phyloP scores from a whole-genome alignment of 2,888 invertebrate species.

The Amiota minor region DNA sequence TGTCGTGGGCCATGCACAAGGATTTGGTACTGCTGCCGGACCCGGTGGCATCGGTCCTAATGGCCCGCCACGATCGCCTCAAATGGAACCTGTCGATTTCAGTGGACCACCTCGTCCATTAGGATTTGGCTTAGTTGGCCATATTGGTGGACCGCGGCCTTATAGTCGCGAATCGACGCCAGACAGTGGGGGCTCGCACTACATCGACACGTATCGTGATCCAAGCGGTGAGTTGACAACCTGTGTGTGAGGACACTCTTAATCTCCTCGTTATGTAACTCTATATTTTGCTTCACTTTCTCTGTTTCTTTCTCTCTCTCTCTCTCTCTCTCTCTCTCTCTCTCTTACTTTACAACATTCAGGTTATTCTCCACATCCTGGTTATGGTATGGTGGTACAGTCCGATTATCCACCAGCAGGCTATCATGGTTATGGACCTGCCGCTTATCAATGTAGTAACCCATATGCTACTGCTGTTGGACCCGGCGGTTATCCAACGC shows the following conservation, averaged over 20 bases:
- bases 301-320: background rate
- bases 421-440: conserved; percentile 81
- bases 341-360: conserved; percentile 30
- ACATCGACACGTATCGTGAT: conserved; percentile 90
- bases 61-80: conserved; percentile 76
- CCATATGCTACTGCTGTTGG: conserved; percentile 74
- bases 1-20: conserved; percentile 75
- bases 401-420: conserved; percentile 87
- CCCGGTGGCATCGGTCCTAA: conserved; percentile 64
- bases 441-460: conserved; percentile 76
- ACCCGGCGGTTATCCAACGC: conserved; percentile 79
- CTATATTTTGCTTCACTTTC: background rate
- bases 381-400: conserved; percentile 85
- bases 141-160: conserved; percentile 78
- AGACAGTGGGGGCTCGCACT: conserved; percentile 91
- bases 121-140: conserved; percentile 75
- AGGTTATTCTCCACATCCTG: conserved; percentile 92
- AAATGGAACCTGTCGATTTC: conserved; percentile 83
- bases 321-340: background rate
- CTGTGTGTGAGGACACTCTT: background rate
- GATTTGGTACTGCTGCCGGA: conserved; percentile 74
- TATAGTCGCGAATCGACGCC: conserved; percentile 92
- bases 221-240: conserved; percentile 80
- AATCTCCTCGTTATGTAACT: background rate
- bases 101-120: conserved; percentile 80